These are phyloP conservation scores for Sycophila sp. DNA, from an alignment of 1,140 invertebrate species.

Conservation along the genomic window DNA sequence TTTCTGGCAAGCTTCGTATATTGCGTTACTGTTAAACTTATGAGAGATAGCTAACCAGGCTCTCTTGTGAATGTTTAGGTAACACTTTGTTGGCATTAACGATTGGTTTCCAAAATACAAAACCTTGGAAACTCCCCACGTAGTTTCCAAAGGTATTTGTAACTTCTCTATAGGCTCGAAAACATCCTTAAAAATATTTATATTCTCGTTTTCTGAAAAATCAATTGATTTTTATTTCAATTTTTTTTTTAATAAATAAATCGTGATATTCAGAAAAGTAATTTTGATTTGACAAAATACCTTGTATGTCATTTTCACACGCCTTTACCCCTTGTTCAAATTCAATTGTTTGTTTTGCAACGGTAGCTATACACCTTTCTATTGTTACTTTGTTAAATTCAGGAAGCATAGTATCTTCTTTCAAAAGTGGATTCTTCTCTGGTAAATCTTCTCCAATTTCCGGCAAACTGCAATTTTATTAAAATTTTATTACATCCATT, in stretches of 20 bases:
- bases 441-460: slow-evolving; percentile 87
- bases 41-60: slow-evolving; percentile 72
- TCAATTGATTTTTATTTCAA: slow-evolving; percentile 12
- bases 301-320: slow-evolving; percentile 68
- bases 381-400: slow-evolving; percentile 84
- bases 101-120: slow-evolving; percentile 83
- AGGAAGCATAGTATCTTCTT: slow-evolving; percentile 75
- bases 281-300: slow-evolving; percentile 56
- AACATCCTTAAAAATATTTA: slow-evolving; percentile 78
- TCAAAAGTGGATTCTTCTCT: slow-evolving; percentile 79
- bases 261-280: too few relatives aligned
- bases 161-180: slow-evolving; percentile 81
- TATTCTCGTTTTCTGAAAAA: slow-evolving; percentile 57
- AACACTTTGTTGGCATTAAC: slow-evolving; percentile 81
- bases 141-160: slow-evolving; percentile 78
- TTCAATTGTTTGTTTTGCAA: slow-evolving; percentile 83
- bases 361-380: slow-evolving; percentile 82
- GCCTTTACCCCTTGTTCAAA: slow-evolving; percentile 81
- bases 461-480: slow-evolving; percentile 76
- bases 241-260: slow-evolving; percentile 6
- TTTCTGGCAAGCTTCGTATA: slow-evolving; percentile 72
- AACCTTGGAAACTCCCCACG: slow-evolving; percentile 88
- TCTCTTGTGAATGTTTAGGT: slow-evolving; percentile 78
- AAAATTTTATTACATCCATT: not conserved
- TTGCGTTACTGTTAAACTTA: slow-evolving; percentile 75